Evolutionary conservation across 2,888 invertebrate genomes (phyloP), one percentile per base, ranked within the genome.

Genomic region (Ptychoptera albimana): DNA sequence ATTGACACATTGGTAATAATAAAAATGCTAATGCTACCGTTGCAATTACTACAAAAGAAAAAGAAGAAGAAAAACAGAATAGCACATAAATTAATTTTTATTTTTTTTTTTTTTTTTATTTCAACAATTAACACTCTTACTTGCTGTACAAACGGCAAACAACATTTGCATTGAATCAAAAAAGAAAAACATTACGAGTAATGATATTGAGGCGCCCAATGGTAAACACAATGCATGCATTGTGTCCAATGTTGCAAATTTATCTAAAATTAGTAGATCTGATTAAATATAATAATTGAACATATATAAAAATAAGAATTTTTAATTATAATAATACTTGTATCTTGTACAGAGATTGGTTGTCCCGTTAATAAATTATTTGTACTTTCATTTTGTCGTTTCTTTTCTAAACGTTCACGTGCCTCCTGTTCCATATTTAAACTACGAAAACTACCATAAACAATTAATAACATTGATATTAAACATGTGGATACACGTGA

Each of bases 91-190:
- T 13, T 38, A 30, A 15, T 9, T 7, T 9, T 7, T 32, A 32
- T 32, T 11, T 11, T 3, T 32, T n/a, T n/a, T 2, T 32, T 32
- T 11, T 32, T 2, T 9, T 32, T 32, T 30, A 23, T 35, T 39
- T 13, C 11, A 29, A 39, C 9, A 36, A 35, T 8, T 41, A 76
- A n/a, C n/a, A n/a, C n/a, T n/a, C 83, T 81, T 68, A 94, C 94
- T 89, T 60, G 96, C 94, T 57, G 96, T 96, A 64, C 93, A 94
- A 57, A 94, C 89, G 51, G 87, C 93, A 72, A 83, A 93, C 55
- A 82, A 78, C 74, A 88, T 87, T 71, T 96, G 96, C 85, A 96
- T 92, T 46, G 94, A 94, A 70, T 96, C 96, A 62, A 96, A 96
- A 71, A 94, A 96, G 74, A 96, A 93, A 69, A 96, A 96, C 94